Percentiles rank a stretch among this genome's conserved stretches.
Evolutionary conservation across 2,797 vertebrate genomes (phyloP).

Genomic region (Propithecus deckenii): DNA sequence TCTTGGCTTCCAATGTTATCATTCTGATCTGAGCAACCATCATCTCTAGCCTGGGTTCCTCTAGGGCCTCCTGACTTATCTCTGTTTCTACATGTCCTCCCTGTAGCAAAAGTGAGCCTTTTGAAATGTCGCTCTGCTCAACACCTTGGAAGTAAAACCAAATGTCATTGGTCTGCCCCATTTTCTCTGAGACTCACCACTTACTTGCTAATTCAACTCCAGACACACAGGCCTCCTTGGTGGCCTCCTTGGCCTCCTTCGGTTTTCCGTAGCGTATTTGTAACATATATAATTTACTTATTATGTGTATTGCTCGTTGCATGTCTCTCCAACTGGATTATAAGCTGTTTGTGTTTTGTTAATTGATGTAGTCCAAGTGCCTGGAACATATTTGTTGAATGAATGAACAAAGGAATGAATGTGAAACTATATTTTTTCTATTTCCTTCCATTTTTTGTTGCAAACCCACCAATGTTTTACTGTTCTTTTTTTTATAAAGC

Average conservation of each 20-base stretch:
- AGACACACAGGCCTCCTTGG: background rate
- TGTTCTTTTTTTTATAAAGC: conserved; percentile 17
- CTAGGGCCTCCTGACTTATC: background rate
- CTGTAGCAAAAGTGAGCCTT: background rate
- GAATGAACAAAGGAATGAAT: background rate
- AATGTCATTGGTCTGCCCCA: background rate
- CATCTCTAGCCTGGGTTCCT: background rate
- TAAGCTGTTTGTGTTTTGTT: background rate
- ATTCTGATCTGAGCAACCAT: background rate
- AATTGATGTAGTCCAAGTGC: background rate
- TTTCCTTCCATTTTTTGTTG: conserved; percentile 18
- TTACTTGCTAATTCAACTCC: background rate
- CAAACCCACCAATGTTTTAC: background rate
- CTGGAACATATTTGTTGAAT: background rate
- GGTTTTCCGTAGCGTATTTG: background rate
- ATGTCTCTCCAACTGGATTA: background rate
- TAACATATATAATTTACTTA: background rate
- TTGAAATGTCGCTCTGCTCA: background rate
- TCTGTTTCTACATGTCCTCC: background rate
- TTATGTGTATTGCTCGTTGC: background rate
- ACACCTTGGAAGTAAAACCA: background rate
- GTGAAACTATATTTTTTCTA: background rate
- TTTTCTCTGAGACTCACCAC: background rate
- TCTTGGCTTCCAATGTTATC: background rate
- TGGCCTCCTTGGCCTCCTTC: background rate